These are phyloP conservation scores for Seira musarum DNA, from an alignment of 2,888 invertebrate genomes.

Conservation along the genomic window DNA sequence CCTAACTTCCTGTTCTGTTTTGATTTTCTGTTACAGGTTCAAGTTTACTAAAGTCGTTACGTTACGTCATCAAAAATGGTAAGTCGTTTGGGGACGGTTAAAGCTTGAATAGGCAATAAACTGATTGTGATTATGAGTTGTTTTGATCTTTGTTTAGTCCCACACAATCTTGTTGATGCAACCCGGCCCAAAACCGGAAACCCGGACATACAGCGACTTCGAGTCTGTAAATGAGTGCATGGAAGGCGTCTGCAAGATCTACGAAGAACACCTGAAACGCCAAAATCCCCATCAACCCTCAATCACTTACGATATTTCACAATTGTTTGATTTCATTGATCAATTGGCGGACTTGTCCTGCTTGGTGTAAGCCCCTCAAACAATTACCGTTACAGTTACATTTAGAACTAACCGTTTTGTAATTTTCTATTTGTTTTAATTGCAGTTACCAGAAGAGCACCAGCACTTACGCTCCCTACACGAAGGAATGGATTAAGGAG, in stretches of 20 bases:
- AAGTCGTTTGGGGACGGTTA: too few species aligned
- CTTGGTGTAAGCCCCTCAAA: conserved; percentile 80
- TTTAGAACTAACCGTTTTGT: too few species aligned
- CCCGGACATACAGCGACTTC: conserved; percentile 97
- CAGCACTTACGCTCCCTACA: conserved; percentile 97
- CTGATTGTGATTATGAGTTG: too few species aligned
- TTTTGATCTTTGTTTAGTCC: conserved; percentile 85
- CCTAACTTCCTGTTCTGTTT: too few species aligned
- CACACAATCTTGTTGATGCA: conserved; percentile 91
- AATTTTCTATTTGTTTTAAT: too few species aligned
- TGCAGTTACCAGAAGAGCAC: conserved; percentile 87
- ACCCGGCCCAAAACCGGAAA: conserved; percentile 88
- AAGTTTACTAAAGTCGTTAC: too few species aligned
- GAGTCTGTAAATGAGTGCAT: conserved; percentile 98
- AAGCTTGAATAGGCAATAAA: too few species aligned
- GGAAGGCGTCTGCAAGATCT: conserved; percentile 99
- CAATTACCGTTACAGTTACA: neutral
- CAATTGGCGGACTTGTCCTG: conserved; percentile 96
- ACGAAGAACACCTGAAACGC: conserved; percentile 97
- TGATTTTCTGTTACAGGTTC: too few species aligned
- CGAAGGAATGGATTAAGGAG: conserved; percentile 99
- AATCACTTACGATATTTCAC: conserved; percentile 98
- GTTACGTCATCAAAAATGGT: too few species aligned
- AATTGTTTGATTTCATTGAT: conserved; percentile 98
- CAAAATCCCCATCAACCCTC: conserved; percentile 96